These are phyloP conservation scores for Enteromius viviparus DNA, from an alignment of 2,797 vertebrate genomes.

Conservation along the genomic window DNA sequence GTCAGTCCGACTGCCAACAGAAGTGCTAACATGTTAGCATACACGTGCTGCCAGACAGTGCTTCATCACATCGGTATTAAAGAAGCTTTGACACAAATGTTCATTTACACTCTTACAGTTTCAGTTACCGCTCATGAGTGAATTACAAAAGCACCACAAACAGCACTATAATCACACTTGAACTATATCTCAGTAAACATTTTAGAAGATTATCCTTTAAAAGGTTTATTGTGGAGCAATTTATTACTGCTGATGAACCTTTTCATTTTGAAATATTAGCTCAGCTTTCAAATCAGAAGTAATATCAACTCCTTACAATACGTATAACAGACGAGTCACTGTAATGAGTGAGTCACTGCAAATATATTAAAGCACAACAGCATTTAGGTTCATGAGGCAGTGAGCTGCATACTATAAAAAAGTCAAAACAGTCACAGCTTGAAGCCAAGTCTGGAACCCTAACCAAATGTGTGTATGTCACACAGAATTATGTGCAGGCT, in stretches of 20 bases:
- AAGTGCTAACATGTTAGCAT: conserved; percentile 19
- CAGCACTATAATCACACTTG: conserved; percentile 24
- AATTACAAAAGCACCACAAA: conserved; percentile 38
- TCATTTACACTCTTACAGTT: conserved; percentile 21
- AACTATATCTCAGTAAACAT: conserved; percentile 4
- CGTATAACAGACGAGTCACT: conserved; percentile 6
- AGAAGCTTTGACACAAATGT: neutral
- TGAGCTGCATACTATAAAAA: conserved; percentile 43
- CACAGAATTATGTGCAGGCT: neutral
- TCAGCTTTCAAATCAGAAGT: conserved; percentile 17
- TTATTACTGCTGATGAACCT: conserved; percentile 4
- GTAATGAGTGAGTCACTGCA: conserved; percentile 9
- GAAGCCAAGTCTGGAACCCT: neutral
- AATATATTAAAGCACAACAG: conserved; percentile 40
- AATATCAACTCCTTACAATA: conserved; percentile 10
- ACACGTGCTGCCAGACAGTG: conserved; percentile 21
- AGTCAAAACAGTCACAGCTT: conserved; percentile 31
- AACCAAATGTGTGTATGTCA: neutral
- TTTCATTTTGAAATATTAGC: neutral
- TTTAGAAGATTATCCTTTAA: neutral
- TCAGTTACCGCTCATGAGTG: neutral
- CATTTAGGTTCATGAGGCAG: conserved; percentile 52
- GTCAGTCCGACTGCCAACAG: neutral
- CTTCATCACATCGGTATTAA: conserved; percentile 9
- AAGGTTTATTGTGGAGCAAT: neutral